Evolutionary conservation across 2,797 vertebrate genomes (phyloP).

Genomic region (Linurgus olivaceus): DNA sequence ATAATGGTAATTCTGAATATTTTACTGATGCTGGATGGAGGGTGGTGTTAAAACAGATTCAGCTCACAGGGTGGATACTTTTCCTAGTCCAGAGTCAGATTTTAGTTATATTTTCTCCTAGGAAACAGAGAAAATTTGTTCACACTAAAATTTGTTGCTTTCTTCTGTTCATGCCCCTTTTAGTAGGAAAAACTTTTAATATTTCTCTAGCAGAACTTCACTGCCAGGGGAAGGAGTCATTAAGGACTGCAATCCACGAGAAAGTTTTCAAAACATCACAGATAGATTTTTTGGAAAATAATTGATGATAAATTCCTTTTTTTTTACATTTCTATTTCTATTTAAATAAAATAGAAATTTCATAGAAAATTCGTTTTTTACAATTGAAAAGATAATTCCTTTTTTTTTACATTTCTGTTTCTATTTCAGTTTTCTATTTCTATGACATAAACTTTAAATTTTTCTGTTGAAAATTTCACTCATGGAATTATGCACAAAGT

Average conservation of each 20-base stretch:
- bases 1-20: neutral
- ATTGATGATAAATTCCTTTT: neutral
- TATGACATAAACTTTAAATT: neutral
- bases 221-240: neutral
- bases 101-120: neutral
- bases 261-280: neutral
- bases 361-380: neutral
- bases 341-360: neutral
- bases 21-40: neutral
- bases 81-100: neutral
- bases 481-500: neutral
- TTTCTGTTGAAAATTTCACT: neutral
- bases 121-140: neutral
- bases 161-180: neutral
- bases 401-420: neutral
- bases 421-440: neutral
- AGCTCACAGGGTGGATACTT: neutral
- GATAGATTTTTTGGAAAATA: rapidly evolving
- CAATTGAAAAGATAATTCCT: neutral
- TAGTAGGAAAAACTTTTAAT: neutral
- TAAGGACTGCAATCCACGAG: rapidly evolving
- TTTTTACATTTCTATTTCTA: neutral
- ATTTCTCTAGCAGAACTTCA: neutral
- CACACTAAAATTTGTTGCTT: neutral
- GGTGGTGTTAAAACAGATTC: neutral